phyloP scores from a whole-genome alignment of 2,888 invertebrate genomes.

The Auanema freiburgensis region DNA sequence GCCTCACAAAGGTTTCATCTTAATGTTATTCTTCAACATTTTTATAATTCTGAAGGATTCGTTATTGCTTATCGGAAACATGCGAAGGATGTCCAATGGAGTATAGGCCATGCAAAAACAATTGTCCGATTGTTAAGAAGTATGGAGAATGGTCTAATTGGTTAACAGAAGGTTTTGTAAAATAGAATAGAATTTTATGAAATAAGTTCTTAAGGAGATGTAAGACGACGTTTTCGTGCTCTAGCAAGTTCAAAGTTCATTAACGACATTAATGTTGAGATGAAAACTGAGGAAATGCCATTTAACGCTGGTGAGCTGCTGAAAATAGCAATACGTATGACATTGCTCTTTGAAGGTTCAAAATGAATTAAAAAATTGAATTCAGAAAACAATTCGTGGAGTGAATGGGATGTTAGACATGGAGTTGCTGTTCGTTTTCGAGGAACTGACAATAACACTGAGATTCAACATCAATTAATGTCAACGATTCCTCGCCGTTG shows the following conservation, averaged over 20 bases:
- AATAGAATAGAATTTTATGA: neutral
- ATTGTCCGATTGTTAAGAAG: conserved; percentile 8
- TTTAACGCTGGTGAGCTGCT: neutral
- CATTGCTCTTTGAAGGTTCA: too few species aligned
- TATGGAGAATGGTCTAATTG: conserved; percentile 11
- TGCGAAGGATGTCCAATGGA: conserved; percentile 11
- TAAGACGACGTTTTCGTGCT: too few species aligned
- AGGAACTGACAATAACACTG: neutral
- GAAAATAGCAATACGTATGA: neutral
- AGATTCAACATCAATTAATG: conserved; percentile 2
- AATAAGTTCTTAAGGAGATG: too few species aligned
- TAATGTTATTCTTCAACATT: neutral
- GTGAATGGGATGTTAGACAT: neutral
- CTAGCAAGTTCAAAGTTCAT: too few species aligned
- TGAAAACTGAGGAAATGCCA: too few species aligned
- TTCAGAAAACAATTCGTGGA: conserved; percentile 3
- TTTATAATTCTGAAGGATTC: neutral
- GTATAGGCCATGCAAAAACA: neutral
- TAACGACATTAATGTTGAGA: too few species aligned
- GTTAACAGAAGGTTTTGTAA: neutral
- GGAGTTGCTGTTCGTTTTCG: conserved; percentile 2
- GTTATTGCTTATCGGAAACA: conserved; percentile 7
- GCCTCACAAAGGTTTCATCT: neutral
- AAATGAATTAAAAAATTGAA: conserved; percentile 1
- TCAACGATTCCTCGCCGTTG: neutral